Evolutionary conservation across 1,140 invertebrate species (phyloP).

Genomic region (Magallana ariakensis): DNA sequence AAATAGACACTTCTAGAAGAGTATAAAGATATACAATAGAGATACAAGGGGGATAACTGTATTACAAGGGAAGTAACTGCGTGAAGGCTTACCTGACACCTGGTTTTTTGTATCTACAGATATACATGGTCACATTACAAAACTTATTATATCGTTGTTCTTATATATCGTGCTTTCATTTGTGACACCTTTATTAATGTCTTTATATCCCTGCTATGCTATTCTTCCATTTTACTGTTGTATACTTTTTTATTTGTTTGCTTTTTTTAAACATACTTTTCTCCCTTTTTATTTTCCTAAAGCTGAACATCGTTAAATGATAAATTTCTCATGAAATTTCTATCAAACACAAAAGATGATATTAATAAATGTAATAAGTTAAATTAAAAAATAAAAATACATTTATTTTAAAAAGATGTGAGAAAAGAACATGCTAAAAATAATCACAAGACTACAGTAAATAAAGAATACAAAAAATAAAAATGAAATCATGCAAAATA

Average conservation of each 20-base stretch:
- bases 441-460: neutral
- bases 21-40: conserved; percentile 22
- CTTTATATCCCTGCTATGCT: no score
- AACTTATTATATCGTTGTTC: neutral
- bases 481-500: conserved; percentile 16
- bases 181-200: neutral
- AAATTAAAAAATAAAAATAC: neutral
- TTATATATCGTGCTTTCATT: neutral
- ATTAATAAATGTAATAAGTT: no score
- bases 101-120: conserved; percentile 31
- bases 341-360: no score
- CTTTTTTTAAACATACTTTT: no score
- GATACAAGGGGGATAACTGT: neutral
- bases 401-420: neutral
- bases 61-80: conserved; percentile 6
- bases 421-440: neutral
- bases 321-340: no score
- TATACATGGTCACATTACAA: neutral
- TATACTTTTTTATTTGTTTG: no score
- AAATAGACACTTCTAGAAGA: neutral
- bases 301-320: no score
- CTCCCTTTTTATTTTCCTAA: no score
- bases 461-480: neutral
- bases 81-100: conserved; percentile 13
- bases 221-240: no score